Evolutionary conservation across 2,113 vertebrate genomes (phyloP).

Genomic region (Nerophis lumbriciformis): DNA sequence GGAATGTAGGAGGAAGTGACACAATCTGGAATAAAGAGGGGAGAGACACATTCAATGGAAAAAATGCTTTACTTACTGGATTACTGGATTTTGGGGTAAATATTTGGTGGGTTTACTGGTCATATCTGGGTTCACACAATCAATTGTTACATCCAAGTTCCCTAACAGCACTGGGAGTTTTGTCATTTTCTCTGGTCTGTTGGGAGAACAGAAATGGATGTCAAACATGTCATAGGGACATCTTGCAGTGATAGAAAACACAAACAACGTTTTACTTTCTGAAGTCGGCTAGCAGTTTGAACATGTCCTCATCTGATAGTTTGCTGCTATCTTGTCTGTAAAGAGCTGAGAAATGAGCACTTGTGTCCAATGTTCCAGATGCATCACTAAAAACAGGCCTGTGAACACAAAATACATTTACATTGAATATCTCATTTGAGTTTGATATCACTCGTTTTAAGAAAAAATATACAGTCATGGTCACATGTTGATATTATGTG

Average conservation of each 20-base stretch:
- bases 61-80: background rate
- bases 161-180: conserved; percentile 95
- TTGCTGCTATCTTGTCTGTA: conserved; percentile 96
- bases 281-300: conserved; percentile 92
- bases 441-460: conserved; percentile 1
- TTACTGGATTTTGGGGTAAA: conserved; percentile 12
- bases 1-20: conserved; percentile 96
- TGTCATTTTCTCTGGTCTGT: conserved; percentile 94
- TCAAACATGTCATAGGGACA: background rate
- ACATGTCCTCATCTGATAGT: conserved; percentile 93
- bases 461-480: background rate
- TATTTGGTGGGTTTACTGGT: conserved; percentile 76
- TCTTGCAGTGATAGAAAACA: background rate
- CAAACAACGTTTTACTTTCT: conserved; percentile 80
- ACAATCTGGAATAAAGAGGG: conserved; percentile 75
- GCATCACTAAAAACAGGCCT: conserved; percentile 92
- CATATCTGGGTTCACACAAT: conserved; percentile 84
- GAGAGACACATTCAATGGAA: background rate
- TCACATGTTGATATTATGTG: background rate
- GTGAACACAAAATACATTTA: conserved; percentile 21
- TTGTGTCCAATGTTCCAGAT: conserved; percentile 89
- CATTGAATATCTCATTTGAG: conserved; percentile 2
- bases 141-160: conserved; percentile 92
- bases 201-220: conserved; percentile 12
- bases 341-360: conserved; percentile 85